These are phyloP conservation scores for Blastobasis adustella DNA, from an alignment of 2,888 invertebrate genomes.

Conservation along the genomic window DNA sequence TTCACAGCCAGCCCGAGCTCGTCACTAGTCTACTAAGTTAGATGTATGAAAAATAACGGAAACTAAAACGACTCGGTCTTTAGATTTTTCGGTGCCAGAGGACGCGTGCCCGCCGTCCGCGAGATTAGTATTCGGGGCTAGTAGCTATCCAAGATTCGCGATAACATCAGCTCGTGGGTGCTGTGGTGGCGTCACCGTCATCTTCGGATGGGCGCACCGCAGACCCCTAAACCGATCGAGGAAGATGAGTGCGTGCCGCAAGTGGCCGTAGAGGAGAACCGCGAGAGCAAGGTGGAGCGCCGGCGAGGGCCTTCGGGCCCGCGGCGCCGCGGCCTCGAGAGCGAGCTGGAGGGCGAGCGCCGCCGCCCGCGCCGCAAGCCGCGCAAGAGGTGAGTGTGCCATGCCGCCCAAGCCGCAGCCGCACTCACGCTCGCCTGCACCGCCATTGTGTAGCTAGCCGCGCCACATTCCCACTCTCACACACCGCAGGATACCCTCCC, in stretches of 20 bases:
- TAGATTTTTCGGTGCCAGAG: constrained; percentile 22
- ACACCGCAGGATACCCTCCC: too few relatives aligned
- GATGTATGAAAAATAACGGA: constrained; percentile 24
- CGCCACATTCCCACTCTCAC: too few relatives aligned
- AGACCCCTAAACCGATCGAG: constrained; percentile 59
- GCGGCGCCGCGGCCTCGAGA: constrained; percentile 54
- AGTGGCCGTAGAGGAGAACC: constrained; percentile 45
- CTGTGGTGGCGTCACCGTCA: constrained; percentile 70
- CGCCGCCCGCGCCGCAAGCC: constrained; percentile 49
- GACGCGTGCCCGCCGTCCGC: constrained; percentile 26
- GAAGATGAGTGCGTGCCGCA: constrained; percentile 57
- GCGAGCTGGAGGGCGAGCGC: constrained; percentile 55
- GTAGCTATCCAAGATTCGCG: constrained; percentile 60
- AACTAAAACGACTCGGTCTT: constrained; percentile 17
- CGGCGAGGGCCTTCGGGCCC: constrained; percentile 41
- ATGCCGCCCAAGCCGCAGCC: too few relatives aligned
- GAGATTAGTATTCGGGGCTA: constrained; percentile 21
- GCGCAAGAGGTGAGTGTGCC: constrained; percentile 39
- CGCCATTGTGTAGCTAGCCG: too few relatives aligned
- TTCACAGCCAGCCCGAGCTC: constrained; percentile 52
- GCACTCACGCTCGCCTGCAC: too few relatives aligned
- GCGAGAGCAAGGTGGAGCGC: constrained; percentile 51
- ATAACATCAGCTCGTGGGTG: constrained; percentile 67
- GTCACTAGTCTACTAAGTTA: constrained; percentile 41
- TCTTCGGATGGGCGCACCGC: constrained; percentile 71